Base-by-base conservation (phyloP, 2,113 vertebrate species). In the Entomyzon cyanotis region DNA sequence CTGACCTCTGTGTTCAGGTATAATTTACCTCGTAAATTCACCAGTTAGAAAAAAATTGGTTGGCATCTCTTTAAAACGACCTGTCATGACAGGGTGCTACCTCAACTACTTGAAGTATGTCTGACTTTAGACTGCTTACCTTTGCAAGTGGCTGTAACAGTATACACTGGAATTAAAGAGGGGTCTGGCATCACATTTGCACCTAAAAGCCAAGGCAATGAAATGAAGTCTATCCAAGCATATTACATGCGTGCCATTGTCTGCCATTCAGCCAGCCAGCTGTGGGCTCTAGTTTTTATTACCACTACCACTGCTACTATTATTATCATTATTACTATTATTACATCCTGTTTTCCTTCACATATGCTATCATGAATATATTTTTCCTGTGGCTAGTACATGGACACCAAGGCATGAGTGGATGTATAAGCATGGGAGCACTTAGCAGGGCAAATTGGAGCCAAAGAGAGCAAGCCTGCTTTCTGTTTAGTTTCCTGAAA, bases 241-340 rank as follows among this genome's bases (percentile, higher is more conserved):
- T 89, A 49, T 95, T 96, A 88, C 79, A 84, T 46, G 58, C 49
- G 52, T 24, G 42, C 64, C 75, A 71, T 81, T 89, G 89, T 95
- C 84, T 94, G 78, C 71, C 79, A 70, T 41, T 93, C 87, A 94
- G 68, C 23, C 76, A 87, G 80, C 58, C 89, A 89, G 91, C 89
- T 95, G 47, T 87, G 52, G 16, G 18, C 18, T 70, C 27, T 49
- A 41, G 21, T 77, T 89, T 28, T 67, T 63, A 47, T 42, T 85
- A 12, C 9, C 52, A 25, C 5, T 30, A 7, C 15, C 50, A 50
- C 4, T 84, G 39, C 0, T 65, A 15, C 5, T 59, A 39, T 55
- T 79, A 52, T 59, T 58, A 31, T 71, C 16, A 9, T 30, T 49
- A 41, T 18, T 67, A 33, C 1, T 71, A 28, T 62, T 70, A 82